Base-by-base conservation (phyloP, 2,113 vertebrate genomes). In the Zapus hudsonius region DNA sequence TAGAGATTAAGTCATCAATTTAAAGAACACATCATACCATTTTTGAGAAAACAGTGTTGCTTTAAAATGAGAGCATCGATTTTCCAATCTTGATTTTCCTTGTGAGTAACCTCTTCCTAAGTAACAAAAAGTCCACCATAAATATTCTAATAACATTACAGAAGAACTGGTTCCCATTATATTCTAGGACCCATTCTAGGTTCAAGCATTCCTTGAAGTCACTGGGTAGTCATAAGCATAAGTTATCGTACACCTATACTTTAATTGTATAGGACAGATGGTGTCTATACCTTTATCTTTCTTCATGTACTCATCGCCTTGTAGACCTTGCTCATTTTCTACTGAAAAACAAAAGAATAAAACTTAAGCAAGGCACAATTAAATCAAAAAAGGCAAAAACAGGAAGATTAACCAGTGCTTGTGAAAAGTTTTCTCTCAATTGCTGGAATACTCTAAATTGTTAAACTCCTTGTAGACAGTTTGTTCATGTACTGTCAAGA, bases 301-400 rank as follows among this genome's bases (percentile, higher is more conserved):
- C 22, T 33, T 69, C 47, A 47, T 47, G 47, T 12, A 47, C 47
- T 47, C 47, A 22, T 72, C 3, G n/a, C 61, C 27, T 63, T 76
- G 0, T 79, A 40, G 61, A 66, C 87, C 40, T 29, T 82, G 7
- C 3, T 66, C 40, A 82, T 78, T 93, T 76, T 23, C 67, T 84
- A 73, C 15, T 67, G 59, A 15, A 61, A 87, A 91, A 90, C 7
- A 74, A 23, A 90, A 83, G 61, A 40, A 47, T 75, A 89, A 89
- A 82, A 20, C 12, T 52, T 87, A 88, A 82, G 31, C 33, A 31
- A 92, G 23, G 33, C 29, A 19, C n/a, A 83, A 94, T 69, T 57
- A 85, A 89, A 91, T 67, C 23, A 95, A 66, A 7, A 27, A n/a
- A 73, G 69, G 17, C 4, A 42, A 10, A 84, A 84, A 12, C 29